phyloP scores from a whole-genome alignment of 2,888 invertebrate species.

The Arrhopalites spinosus region DNA sequence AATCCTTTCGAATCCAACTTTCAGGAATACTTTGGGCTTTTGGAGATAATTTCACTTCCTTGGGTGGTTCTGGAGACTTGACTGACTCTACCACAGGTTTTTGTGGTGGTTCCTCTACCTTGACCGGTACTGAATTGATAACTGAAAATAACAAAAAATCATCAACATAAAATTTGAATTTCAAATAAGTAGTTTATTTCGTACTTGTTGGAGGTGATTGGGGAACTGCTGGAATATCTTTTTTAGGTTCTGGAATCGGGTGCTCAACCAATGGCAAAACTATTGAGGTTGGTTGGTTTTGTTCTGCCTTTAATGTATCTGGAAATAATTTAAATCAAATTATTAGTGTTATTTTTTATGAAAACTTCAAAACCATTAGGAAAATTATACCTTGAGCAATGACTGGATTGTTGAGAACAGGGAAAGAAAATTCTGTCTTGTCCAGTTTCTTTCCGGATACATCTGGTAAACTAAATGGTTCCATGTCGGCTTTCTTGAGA shows the following conservation, averaged over 20 bases:
- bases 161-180: too few species aligned
- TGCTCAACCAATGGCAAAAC: too few species aligned
- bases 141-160: neutral
- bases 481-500: neutral
- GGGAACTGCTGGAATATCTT: too few species aligned
- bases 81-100: neutral
- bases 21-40: too few species aligned
- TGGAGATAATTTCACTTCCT: neutral
- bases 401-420: neutral
- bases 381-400: too few species aligned
- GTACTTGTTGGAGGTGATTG: too few species aligned
- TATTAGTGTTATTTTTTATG: neutral
- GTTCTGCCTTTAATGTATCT: too few species aligned
- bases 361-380: neutral
- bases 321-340: neutral
- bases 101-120: neutral
- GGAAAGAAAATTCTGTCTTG: conserved; percentile 13
- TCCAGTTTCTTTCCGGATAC: neutral
- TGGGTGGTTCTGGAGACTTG: neutral
- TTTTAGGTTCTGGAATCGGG: too few species aligned
- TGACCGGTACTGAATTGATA: neutral
- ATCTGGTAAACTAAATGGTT: conserved; percentile 1
- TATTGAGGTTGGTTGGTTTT: too few species aligned
- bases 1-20: neutral
- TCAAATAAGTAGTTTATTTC: too few species aligned